Conservation (phyloP, 2,888 invertebrate species). For the Ophion ventricosus region DNA sequence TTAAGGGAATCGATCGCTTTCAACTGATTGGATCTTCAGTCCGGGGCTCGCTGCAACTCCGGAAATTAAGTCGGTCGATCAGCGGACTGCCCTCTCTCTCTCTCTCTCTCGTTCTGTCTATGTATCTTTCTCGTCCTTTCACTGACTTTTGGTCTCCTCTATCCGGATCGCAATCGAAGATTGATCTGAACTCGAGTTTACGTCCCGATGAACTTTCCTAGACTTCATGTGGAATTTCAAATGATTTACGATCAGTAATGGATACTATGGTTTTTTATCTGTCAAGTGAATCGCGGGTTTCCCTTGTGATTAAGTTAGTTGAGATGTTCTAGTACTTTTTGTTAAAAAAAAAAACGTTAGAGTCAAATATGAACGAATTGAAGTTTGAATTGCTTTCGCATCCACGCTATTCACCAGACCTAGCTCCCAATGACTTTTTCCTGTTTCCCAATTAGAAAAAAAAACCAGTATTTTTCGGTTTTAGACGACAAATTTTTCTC, state of each 20-base stretch:
- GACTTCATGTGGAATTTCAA: not conserved
- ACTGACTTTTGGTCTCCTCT: not conserved
- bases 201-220: constrained; percentile 13
- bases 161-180: constrained; percentile 29
- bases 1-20: constrained; percentile 64
- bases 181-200: constrained; percentile 34
- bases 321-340: not conserved
- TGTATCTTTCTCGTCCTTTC: not conserved
- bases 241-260: not conserved
- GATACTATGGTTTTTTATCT: not conserved
- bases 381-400: too few relatives aligned
- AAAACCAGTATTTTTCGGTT: too few relatives aligned
- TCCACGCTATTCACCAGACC: too few relatives aligned
- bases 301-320: not conserved
- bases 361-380: too few relatives aligned
- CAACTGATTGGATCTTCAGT: constrained; percentile 62
- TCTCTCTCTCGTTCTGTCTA: constrained; percentile 1
- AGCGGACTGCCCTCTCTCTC: constrained; percentile 13
- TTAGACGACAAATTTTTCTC: too few relatives aligned
- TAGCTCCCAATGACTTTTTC: too few relatives aligned
- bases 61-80: constrained; percentile 66
- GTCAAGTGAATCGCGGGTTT: not conserved
- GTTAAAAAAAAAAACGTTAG: not conserved
- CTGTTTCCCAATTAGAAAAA: too few relatives aligned
- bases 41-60: constrained; percentile 41